phyloP scores from a whole-genome alignment of 1,140 invertebrate genomes.

The Drosophila kanapiae region DNA sequence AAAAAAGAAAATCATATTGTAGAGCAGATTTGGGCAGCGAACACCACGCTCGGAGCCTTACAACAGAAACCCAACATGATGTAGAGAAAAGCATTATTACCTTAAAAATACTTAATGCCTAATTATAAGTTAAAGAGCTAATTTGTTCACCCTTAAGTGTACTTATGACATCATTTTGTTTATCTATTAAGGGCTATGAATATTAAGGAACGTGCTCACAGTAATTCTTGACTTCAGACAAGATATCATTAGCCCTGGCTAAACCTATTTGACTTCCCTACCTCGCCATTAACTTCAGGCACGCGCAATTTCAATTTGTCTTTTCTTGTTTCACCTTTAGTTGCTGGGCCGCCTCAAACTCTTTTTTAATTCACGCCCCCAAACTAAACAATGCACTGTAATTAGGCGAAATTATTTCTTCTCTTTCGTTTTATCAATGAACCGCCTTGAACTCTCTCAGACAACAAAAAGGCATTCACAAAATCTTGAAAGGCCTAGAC shows the following conservation, averaged over 20 bases:
- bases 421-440: constrained; percentile 52
- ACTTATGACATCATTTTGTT: background rate
- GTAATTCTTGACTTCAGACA: background rate
- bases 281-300: background rate
- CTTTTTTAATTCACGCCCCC: constrained; percentile 20
- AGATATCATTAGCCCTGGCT: constrained; percentile 7
- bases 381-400: constrained; percentile 51
- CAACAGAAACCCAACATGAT: too few relatives aligned
- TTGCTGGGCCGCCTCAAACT: background rate
- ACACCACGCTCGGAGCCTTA: background rate
- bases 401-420: constrained; percentile 37
- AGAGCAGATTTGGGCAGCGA: too few relatives aligned
- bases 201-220: background rate
- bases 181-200: background rate
- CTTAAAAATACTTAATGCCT: background rate
- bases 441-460: constrained; percentile 69
- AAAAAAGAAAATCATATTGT: background rate
- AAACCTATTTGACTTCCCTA: background rate
- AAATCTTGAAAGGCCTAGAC: constrained; percentile 42
- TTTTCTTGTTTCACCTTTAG: constrained; percentile 1
- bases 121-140: background rate
- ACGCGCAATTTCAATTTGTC: constrained; percentile 27
- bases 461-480: constrained; percentile 16
- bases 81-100: background rate
- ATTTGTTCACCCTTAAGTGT: too few relatives aligned